These are phyloP conservation scores for Poeciliopsis presidionis DNA, from an alignment of 2,797 vertebrate genomes.

Conservation along the genomic window DNA sequence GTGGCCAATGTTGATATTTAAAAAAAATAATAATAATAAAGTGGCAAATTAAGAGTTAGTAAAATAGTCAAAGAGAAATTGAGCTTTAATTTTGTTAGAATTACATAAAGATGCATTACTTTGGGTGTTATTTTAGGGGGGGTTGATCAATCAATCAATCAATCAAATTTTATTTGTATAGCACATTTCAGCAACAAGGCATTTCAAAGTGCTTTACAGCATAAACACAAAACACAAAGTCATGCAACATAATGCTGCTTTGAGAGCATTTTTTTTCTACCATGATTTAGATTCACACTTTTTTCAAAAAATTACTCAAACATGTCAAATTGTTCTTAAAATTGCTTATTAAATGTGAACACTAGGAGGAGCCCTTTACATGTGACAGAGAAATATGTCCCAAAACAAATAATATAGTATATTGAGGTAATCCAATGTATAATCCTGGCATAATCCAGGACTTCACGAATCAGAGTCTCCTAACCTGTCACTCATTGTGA, in stretches of 20 bases:
- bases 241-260: background rate
- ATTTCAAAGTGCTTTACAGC: too few species aligned
- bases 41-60: background rate
- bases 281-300: background rate
- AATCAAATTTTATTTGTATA: too few species aligned
- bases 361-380: slow-evolving; percentile 61
- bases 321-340: background rate
- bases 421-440: background rate
- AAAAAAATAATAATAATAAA: background rate
- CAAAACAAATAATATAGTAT: background rate
- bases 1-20: background rate
- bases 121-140: background rate
- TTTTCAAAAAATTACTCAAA: slow-evolving; percentile 14
- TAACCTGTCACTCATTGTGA: background rate
- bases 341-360: slow-evolving; percentile 13
- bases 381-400: slow-evolving; percentile 7
- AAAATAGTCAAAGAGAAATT: background rate
- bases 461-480: background rate
- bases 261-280: background rate
- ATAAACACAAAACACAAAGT: too few species aligned
- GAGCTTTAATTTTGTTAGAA: background rate
- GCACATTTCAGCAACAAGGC: too few species aligned
- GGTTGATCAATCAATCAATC: too few species aligned
- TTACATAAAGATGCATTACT: slow-evolving; percentile 11
- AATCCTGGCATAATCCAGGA: background rate